Evolutionary conservation across 1,140 invertebrate genomes (phyloP), one percentile per base, ranked within the genome.

Genomic region (Aphaenogaster floridana): DNA sequence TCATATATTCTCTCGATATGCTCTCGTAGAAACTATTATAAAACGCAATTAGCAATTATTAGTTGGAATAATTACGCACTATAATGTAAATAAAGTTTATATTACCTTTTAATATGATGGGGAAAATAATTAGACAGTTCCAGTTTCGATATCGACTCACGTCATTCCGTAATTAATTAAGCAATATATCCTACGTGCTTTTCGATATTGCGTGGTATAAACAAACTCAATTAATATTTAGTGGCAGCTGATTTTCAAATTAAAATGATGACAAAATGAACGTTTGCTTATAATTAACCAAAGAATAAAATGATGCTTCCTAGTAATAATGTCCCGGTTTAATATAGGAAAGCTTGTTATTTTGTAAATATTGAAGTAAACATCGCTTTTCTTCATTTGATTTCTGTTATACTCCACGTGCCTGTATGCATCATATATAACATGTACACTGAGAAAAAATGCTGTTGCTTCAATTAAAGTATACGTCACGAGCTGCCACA

Each of bases 171-270:
- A 45, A 76, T 76, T 76, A 76, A 76, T 59, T 42, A 76, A 76
- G 66, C 11, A 34, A 34, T 50, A 45, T 8, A 21, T 42, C n/a
- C 8, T 21, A 48, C 11, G 13, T 17, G 42, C 28, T 48, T 69
- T 69, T 69, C 21, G 42, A 50, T 69, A 48, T 69, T 50, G 21
- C 42, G n/a, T 8, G 21, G 13, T 21, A 45, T 28, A 69, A 69
- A 28, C 21, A 50, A 69, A 50, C 66, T 50, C 21, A 3, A 69
- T 69, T 69, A 48, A 69, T 50, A 69, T 69, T 69, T 69, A 63
- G 9, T 21, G 21, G 5, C 66, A 28, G 13, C 11, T 45, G 69
- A 72, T 36, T 72, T 50, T 72, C 45, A 34, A 72, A 72, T 72
- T 48, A 72, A 72, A 72, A 36, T 34, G 2, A 52, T 34, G 15